Evolutionary conservation across 2,113 vertebrate genomes (phyloP).

Genomic region (Crotalus viridis): DNA sequence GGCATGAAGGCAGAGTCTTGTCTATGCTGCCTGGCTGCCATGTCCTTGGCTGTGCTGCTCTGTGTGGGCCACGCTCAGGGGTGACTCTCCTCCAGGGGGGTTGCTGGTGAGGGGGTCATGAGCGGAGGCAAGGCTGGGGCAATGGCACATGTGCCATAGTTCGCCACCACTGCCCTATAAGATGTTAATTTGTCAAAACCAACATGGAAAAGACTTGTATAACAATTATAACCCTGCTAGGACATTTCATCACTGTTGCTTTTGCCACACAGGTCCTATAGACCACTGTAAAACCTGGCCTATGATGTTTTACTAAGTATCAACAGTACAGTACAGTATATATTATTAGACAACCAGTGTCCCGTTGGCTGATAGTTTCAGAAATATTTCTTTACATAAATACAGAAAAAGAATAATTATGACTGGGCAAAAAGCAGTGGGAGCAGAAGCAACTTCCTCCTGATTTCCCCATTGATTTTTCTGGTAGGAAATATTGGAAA

Average conservation of each 20-base stretch:
- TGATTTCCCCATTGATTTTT: neutral
- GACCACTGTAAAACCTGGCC: neutral
- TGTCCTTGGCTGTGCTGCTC: no score
- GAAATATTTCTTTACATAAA: neutral
- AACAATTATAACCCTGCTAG: neutral
- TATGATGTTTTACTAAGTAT: neutral
- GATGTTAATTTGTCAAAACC: slow-evolving; percentile 22
- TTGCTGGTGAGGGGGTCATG: no score
- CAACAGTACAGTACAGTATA: neutral
- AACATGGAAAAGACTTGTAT: neutral
- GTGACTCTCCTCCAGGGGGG: no score
- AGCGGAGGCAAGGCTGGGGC: no score
- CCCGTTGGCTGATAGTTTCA: neutral
- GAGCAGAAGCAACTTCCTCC: neutral
- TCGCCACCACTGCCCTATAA: no score
- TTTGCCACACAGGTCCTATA: neutral
- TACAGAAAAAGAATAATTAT: neutral
- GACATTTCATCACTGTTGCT: neutral
- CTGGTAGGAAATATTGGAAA: neutral
- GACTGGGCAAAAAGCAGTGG: neutral
- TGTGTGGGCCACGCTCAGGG: no score
- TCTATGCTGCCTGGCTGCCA: no score
- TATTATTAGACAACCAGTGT: neutral
- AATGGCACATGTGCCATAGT: no score
- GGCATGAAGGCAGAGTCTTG: no score